Conservation (phyloP, 2,797 vertebrate species). For the Parauchenoglanis ngamensis region DNA sequence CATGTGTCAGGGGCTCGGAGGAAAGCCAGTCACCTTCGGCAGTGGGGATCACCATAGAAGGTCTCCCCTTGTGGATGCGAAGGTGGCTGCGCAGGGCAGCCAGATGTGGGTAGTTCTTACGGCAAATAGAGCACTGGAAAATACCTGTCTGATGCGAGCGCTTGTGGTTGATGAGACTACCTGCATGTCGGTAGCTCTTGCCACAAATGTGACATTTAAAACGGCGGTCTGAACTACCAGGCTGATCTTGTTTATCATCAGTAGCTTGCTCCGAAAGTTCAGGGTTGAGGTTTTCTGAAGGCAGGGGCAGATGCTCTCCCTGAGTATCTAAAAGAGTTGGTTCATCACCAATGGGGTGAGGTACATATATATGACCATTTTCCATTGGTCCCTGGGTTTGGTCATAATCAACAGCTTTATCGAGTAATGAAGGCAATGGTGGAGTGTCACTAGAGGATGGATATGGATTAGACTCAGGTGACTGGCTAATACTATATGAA, state of each 20-base stretch:
- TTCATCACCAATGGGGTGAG: slow-evolving; percentile 67
- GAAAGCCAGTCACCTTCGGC: slow-evolving; percentile 76
- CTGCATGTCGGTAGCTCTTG: slow-evolving; percentile 88
- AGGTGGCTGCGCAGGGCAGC: slow-evolving; percentile 88
- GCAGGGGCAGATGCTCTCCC: slow-evolving; percentile 63
- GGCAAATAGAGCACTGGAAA: slow-evolving; percentile 86
- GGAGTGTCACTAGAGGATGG: slow-evolving; percentile 67
- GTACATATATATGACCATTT: slow-evolving; percentile 71
- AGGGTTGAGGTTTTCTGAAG: slow-evolving; percentile 57
- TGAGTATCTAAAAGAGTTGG: slow-evolving; percentile 65
- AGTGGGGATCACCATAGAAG: slow-evolving; percentile 62
- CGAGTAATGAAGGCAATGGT: slow-evolving; percentile 62
- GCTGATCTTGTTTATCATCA: slow-evolving; percentile 61
- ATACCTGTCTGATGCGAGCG: slow-evolving; percentile 88
- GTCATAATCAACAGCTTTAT: slow-evolving; percentile 67
- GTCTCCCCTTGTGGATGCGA: slow-evolving; percentile 83
- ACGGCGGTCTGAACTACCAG: slow-evolving; percentile 70
- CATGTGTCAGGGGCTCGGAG: slow-evolving; percentile 73
- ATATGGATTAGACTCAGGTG: slow-evolving; percentile 71
- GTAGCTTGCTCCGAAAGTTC: slow-evolving; percentile 53
- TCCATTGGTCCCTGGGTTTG: slow-evolving; percentile 59
- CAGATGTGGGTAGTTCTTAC: slow-evolving; percentile 84
- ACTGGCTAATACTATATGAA: slow-evolving; percentile 72
- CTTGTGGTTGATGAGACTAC: slow-evolving; percentile 91
- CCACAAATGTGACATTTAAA: slow-evolving; percentile 85